These are phyloP conservation scores for Nephrotoma flavescens DNA, from an alignment of 2,888 invertebrate genomes.

Conservation along the genomic window DNA sequence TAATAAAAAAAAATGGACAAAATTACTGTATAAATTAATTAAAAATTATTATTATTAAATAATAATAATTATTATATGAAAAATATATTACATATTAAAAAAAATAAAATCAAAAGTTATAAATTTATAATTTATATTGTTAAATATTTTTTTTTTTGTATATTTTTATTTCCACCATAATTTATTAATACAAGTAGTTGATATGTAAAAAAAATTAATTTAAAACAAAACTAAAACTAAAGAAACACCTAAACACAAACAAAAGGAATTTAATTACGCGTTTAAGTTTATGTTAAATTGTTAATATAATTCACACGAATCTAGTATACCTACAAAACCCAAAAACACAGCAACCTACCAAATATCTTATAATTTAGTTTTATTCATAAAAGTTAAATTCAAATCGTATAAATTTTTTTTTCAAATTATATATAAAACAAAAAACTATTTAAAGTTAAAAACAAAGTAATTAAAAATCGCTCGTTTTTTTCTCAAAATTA, in stretches of 20 bases:
- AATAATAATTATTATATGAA: not conserved
- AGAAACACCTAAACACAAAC: not conserved
- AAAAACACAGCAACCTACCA: not conserved
- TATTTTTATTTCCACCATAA: not conserved
- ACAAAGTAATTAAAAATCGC: not conserved
- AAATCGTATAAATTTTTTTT: not conserved
- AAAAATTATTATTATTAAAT: not conserved
- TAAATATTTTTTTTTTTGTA: not conserved
- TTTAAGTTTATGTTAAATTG: not conserved
- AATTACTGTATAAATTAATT: not conserved
- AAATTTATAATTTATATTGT: not conserved
- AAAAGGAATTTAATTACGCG: not conserved
- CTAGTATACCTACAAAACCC: not conserved
- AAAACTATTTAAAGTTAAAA: not conserved
- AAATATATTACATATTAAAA: not conserved
- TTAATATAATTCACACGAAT: not conserved
- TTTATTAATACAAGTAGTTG: not conserved
- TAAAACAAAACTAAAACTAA: not conserved
- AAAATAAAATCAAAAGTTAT: not conserved
- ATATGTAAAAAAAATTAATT: not conserved
- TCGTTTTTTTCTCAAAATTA: not conserved
- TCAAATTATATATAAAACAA: not conserved
- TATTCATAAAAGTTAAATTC: not conserved
- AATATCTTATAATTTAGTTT: not conserved
- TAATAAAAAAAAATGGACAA: not conserved